Conservation (phyloP, 2,888 invertebrate species). For the Athripsodes cinereus region DNA sequence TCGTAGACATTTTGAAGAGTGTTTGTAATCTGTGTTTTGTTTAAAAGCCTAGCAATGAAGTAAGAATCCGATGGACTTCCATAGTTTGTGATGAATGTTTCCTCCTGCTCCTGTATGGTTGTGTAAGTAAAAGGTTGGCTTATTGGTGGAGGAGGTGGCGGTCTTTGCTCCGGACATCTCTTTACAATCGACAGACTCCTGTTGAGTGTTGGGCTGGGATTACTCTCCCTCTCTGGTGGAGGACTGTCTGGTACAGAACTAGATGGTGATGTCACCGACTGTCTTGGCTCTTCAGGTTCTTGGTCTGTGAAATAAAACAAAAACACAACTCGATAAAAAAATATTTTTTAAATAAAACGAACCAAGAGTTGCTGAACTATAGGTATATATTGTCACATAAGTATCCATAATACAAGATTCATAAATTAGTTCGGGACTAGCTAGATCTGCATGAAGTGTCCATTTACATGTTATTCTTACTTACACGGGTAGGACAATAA, state of each 20-base stretch:
- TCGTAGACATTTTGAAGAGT: slow-evolving; percentile 42
- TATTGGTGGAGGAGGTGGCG: slow-evolving; percentile 19
- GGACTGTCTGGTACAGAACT: slow-evolving; percentile 3
- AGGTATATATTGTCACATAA: not conserved
- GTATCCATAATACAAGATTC: too few species aligned
- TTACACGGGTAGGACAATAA: too few species aligned
- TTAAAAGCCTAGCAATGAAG: slow-evolving; percentile 44
- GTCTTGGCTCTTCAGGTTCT: slow-evolving; percentile 27
- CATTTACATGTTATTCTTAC: too few species aligned
- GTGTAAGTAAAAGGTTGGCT: slow-evolving; percentile 5
- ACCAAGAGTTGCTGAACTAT: not conserved
- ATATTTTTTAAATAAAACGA: not conserved
- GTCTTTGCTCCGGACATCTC: slow-evolving; percentile 25
- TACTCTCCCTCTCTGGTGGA: not conserved
- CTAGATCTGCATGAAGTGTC: too few species aligned
- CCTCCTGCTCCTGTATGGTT: slow-evolving; percentile 29
- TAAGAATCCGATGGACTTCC: slow-evolving; percentile 48
- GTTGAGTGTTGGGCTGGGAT: slow-evolving; percentile 4
- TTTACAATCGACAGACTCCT: slow-evolving; percentile 18
- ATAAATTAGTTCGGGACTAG: too few species aligned
- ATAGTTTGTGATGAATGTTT: slow-evolving; percentile 39
- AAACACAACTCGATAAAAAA: not conserved
- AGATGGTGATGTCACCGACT: slow-evolving; percentile 2
- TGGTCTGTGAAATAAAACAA: slow-evolving; percentile 20
- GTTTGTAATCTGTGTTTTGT: slow-evolving; percentile 40